These are phyloP conservation scores for Cossypha niveicapilla DNA, from an alignment of 2,797 vertebrate genomes.

Conservation along the genomic window DNA sequence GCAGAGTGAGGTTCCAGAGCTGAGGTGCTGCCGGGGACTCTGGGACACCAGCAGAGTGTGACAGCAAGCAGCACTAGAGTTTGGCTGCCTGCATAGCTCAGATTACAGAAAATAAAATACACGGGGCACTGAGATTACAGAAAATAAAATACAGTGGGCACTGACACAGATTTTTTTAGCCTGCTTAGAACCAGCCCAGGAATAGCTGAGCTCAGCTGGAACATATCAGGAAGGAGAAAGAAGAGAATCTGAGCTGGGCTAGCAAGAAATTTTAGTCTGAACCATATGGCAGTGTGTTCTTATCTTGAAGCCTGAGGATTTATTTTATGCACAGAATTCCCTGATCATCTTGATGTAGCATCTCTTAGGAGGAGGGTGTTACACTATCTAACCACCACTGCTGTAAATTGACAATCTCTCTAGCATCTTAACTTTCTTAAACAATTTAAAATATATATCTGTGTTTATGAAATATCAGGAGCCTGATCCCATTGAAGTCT, in stretches of 20 bases:
- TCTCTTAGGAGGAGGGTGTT: slow-evolving; percentile 39
- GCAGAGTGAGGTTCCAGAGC: background rate
- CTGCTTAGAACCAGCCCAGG: slow-evolving; percentile 44
- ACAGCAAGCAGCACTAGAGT: background rate
- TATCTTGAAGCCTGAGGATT: slow-evolving; percentile 60
- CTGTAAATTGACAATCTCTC: slow-evolving; percentile 67
- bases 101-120: background rate
- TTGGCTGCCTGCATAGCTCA: background rate
- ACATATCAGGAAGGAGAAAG: slow-evolving; percentile 48
- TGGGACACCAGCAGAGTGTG: background rate
- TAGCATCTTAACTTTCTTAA: slow-evolving; percentile 66
- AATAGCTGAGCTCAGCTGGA: slow-evolving; percentile 64
- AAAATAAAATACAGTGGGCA: background rate
- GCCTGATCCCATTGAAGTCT: slow-evolving; percentile 53
- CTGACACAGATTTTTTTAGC: background rate
- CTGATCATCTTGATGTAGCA: slow-evolving; percentile 62
- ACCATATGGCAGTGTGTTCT: slow-evolving; percentile 38
- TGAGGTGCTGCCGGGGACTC: background rate
- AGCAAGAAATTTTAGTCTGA: slow-evolving; percentile 65
- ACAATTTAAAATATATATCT: slow-evolving; percentile 65
- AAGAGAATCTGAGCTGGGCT: slow-evolving; percentile 58
- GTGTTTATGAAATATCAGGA: slow-evolving; percentile 43
- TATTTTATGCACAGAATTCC: slow-evolving; percentile 62
- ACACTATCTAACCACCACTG: slow-evolving; percentile 57
- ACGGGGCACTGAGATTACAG: background rate